Evolutionary conservation across 2,113 vertebrate genomes (phyloP).

Genomic region (Chionodraco myersi): DNA sequence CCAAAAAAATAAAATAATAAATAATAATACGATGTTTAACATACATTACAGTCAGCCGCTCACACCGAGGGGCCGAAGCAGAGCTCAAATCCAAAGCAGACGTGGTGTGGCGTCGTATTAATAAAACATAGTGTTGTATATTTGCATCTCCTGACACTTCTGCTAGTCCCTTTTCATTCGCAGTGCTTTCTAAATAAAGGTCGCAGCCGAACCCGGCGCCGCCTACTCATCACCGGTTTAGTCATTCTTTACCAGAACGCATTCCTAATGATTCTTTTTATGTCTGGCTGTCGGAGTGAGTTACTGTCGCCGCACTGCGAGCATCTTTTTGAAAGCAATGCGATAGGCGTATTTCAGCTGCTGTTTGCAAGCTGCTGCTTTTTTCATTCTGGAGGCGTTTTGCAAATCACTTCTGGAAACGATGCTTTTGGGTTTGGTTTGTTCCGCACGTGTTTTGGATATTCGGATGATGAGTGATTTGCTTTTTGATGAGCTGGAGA

Average conservation of each 20-base stretch:
- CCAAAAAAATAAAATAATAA: too few relatives aligned
- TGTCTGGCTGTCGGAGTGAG: conserved; percentile 31
- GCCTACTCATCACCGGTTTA: conserved; percentile 40
- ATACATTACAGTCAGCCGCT: conserved; percentile 18
- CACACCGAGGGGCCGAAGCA: conserved; percentile 29
- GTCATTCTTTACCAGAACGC: conserved; percentile 29
- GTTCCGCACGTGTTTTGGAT: not conserved
- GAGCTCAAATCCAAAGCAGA: conserved; percentile 49
- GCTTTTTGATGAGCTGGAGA: too few relatives aligned
- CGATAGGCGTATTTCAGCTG: conserved; percentile 43
- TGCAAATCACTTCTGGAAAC: conserved; percentile 3
- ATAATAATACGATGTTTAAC: conserved; percentile 43
- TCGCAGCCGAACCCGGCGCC: conserved; percentile 25
- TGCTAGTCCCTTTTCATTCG: conserved; percentile 22
- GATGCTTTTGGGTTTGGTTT: not conserved
- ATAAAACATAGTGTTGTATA: conserved; percentile 60
- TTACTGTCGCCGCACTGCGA: conserved; percentile 14
- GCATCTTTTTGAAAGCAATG: conserved; percentile 40
- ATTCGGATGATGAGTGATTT: too few relatives aligned
- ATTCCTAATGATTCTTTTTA: conserved; percentile 36
- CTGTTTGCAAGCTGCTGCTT: conserved; percentile 41
- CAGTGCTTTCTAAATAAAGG: conserved; percentile 13
- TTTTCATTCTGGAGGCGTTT: conserved; percentile 39
- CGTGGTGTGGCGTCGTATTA: conserved; percentile 53
- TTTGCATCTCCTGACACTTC: conserved; percentile 45